Evolutionary conservation across 2,888 invertebrate species (phyloP), one percentile per base, ranked within the genome.

Genomic region (Antheraea yamamai): DNA sequence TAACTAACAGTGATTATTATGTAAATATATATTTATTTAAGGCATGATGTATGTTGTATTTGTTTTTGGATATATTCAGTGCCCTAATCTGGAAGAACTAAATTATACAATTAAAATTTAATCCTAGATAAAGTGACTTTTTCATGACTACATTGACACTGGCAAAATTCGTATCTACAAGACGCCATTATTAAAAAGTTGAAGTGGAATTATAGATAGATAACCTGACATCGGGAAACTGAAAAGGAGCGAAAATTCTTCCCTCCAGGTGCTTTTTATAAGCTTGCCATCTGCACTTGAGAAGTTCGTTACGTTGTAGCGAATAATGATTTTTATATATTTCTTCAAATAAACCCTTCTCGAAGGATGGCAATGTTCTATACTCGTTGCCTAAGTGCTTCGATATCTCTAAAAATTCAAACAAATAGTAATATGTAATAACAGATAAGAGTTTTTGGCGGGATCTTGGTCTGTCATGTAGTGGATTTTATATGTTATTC

Each of bases 331-430:
- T 80, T 4, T 30, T 84, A 72, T 84, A 82, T 0, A 84, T 81
- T 23, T 85, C 73, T 8, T 89, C 90, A 73, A 79, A 88, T 0
- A 89, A 66, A 1, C 81, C 82, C 66, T 87, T 89, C 74, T 91
- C 91, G 74, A 88, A 91, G 0, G 86, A 75, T 0, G 92, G 92
- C 52, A 92, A 75, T 0, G 87, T 84, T 16, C 84, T 79, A 77
- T 79, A 91, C 35, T 86, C 80, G 23, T 76, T 76, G 51, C 88
- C 85, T 1, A 89, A 84, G 1, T 76, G 77, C n/a, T 84, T 82
- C 0, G 81, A 82, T 51, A 91, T 79, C 72, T 89, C 91, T 92
- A 81, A 66, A 4, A 30, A 16, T 66, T 23, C 14, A 30, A 66
- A 66, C 14, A 66, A 4, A 61, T 6, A 61, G n/a, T 61, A 61